Conservation (phyloP, 2,113 vertebrate species). For the Cyphomyrus discorhynchus region DNA sequence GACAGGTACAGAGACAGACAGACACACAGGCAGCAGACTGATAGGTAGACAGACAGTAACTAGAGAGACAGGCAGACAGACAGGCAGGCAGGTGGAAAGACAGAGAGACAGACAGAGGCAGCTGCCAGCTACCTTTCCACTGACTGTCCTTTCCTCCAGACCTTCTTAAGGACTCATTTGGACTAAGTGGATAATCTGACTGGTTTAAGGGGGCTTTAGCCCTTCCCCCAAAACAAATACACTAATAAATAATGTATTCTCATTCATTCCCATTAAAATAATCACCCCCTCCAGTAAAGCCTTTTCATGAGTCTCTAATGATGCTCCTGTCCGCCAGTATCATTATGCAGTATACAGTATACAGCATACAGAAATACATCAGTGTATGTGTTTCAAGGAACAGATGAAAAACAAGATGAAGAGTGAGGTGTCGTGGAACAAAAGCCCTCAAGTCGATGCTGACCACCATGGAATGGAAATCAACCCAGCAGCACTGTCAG, state of each 20-base stretch:
- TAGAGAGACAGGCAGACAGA: not conserved
- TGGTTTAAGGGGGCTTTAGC: not conserved
- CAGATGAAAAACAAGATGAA: not conserved
- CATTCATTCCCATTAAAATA: not conserved
- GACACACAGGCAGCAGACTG: not conserved
- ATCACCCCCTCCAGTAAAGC: not conserved
- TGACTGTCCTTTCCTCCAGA: not conserved
- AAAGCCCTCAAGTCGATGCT: not conserved
- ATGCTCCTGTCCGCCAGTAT: not conserved
- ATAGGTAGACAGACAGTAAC: not conserved
- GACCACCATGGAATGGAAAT: not conserved
- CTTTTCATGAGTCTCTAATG: not conserved
- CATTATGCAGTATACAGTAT: not conserved
- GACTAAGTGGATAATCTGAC: not conserved
- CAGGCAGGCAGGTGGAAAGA: not conserved
- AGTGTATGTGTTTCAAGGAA: not conserved
- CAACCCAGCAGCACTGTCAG: not conserved
- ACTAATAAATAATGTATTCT: not conserved
- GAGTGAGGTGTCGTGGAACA: not conserved
- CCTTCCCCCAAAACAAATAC: not conserved
- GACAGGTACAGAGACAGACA: not conserved
- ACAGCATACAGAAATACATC: not conserved
- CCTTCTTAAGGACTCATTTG: not conserved
- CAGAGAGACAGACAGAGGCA: not conserved
- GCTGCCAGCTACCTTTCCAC: not conserved